Base-by-base conservation (phyloP, 2,113 vertebrate genomes). In the Corapipo altera region DNA sequence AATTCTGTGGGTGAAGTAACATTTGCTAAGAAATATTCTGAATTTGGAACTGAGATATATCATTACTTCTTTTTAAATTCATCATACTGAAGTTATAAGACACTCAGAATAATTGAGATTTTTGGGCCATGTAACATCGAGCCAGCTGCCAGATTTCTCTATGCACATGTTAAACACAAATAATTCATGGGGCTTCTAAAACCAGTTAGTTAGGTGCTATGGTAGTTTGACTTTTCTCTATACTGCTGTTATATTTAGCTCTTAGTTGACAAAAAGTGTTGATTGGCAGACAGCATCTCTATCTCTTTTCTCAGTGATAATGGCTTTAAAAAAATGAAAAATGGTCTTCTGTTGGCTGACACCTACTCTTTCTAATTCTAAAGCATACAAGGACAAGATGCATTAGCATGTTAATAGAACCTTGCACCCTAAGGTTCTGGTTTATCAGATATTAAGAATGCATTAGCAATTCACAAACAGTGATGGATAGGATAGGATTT, bases 361-460 rank as follows among this genome's bases (percentile, higher is more conserved):
- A 93, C 49, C 76, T 86, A 64, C 27, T 23, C 44, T 81, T 67
- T 91, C 72, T 97, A 96, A 97, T 93, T 97, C 91, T 93, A 93
- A 98, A 96, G 82, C 85, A 94, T 94, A 80, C 91, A 90, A 64
- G 76, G 57, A 92, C 84, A 95, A 95, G 82, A 79, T 81, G 22
- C 76, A 97, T 98, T 98, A 97, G 87, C 96, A 97, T 97, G 88
- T 96, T 97, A 97, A 97, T 98, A 91, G 95, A 83, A 92, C 88
- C 96, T 96, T 92, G 79, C 86, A 85, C 82, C 79, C 84, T 94
- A 88, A 97, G 89, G 88, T 83, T 96, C 97, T 95, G 80, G 71
- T 89, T 95, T 96, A 93, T 95, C 94, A 96, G 88, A 95, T 94
- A 90, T 91, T 93, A 95, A 95, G 94, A 96, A 96, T 87, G 59